A percentile compares a stretch with the other conserved stretches of the same genome.
Evolutionary conservation across 2,797 vertebrate genomes (phyloP).

Genomic region (Malacoctenus gilli): DNA sequence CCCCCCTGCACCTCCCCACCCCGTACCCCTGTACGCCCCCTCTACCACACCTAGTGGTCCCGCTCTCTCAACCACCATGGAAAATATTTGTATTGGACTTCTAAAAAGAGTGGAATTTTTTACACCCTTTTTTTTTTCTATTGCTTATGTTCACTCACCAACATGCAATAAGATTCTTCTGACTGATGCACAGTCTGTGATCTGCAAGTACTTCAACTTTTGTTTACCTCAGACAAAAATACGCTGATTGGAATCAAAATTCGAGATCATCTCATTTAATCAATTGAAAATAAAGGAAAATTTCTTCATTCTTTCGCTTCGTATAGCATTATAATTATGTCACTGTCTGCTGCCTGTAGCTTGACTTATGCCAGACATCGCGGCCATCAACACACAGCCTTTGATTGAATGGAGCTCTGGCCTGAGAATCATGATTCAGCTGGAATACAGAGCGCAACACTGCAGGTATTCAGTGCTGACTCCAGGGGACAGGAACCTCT

Average conservation of each 20-base stretch:
- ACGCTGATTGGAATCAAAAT: no score
- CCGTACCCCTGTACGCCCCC: constrained; percentile 2
- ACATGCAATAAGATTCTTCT: constrained; percentile 11
- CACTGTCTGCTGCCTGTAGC: constrained; percentile 31
- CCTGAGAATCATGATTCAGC: constrained; percentile 74
- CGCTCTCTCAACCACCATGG: constrained; percentile 62
- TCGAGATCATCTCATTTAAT: no score
- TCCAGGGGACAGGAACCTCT: constrained; percentile 70
- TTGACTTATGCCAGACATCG: constrained; percentile 38
- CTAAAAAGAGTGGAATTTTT: constrained; percentile 49
- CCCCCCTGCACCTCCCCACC: constrained; percentile 29
- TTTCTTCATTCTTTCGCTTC: no score
- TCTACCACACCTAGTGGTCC: constrained; percentile 68
- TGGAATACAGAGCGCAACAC: constrained; percentile 71
- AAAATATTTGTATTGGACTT: constrained; percentile 73
- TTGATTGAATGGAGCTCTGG: constrained; percentile 53
- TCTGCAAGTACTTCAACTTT: no score
- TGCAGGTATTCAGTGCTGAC: constrained; percentile 71
- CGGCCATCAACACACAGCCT: constrained; percentile 46
- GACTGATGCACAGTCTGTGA: no score
- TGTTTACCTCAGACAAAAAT: no score
- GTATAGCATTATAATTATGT: constrained; percentile 28
- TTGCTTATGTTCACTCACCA: not conserved
- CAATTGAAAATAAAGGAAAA: no score
- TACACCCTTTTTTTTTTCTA: constrained; percentile 27